Conservation (phyloP, 2,113 vertebrate species). For the Zonotrichia leucophrys region DNA sequence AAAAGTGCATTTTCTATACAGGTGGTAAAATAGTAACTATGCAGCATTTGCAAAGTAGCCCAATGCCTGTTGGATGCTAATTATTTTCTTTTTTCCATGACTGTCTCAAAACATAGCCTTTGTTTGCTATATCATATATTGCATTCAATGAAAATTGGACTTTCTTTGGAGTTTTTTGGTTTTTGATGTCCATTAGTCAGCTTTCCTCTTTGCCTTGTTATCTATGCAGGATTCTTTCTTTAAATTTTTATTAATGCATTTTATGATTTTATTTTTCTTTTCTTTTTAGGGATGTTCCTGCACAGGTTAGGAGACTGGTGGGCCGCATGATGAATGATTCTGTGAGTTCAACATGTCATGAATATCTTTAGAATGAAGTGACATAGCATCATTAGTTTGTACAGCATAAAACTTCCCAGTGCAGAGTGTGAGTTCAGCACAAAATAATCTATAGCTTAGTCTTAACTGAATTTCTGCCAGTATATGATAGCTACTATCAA, state of each 20-base stretch:
- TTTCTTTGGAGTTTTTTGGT: background rate
- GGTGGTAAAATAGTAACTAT: background rate
- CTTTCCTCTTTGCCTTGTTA: background rate
- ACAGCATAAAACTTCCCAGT: background rate
- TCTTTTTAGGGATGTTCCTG: slow-evolving; percentile 55
- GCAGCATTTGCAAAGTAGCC: background rate
- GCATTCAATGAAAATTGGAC: background rate
- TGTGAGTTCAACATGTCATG: slow-evolving; percentile 54
- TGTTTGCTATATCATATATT: background rate
- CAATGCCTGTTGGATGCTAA: background rate
- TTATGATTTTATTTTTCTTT: background rate
- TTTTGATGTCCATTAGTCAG: background rate
- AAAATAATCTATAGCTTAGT: background rate
- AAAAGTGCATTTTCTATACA: background rate
- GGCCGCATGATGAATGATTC: slow-evolving; percentile 60
- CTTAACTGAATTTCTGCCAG: background rate
- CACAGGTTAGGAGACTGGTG: slow-evolving; percentile 65
- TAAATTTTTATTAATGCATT: background rate
- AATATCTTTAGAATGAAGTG: background rate
- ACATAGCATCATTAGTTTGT: background rate
- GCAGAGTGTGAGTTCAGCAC: background rate
- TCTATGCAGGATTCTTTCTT: background rate
- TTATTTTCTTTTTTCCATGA: background rate
- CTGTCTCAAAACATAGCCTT: background rate
- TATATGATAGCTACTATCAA: background rate